Evolutionary conservation across 2,113 vertebrate species (phyloP).

Genomic region (Nothobranchius kuhntae): DNA sequence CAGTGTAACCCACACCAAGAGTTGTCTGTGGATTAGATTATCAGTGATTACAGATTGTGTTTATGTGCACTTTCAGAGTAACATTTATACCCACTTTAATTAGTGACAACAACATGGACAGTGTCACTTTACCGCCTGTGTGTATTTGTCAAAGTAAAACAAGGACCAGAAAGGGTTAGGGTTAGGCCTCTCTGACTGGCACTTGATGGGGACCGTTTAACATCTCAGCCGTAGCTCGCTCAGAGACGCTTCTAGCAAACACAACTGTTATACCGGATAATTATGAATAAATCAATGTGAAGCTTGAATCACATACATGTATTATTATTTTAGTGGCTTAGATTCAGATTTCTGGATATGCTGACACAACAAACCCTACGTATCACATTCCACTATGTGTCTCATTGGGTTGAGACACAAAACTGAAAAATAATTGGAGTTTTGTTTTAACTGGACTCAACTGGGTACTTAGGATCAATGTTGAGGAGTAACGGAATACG

Average conservation of each 20-base stretch:
- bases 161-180: background rate
- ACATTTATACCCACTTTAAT: constrained; percentile 34
- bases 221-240: background rate
- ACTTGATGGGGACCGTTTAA: constrained; percentile 7
- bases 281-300: background rate
- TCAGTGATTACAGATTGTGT: constrained; percentile 41
- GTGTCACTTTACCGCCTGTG: constrained; percentile 2
- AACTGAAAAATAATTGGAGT: too few species aligned
- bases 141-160: constrained; percentile 7
- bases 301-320: background rate
- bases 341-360: background rate
- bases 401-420: too few species aligned
- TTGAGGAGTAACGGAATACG: too few species aligned
- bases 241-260: background rate
- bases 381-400: constrained; percentile 12
- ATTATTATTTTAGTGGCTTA: background rate
- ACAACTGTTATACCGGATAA: too few species aligned
- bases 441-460: too few species aligned
- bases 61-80: constrained; percentile 7
- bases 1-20: constrained; percentile 36
- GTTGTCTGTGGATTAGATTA: constrained; percentile 35
- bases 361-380: background rate
- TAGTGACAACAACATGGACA: constrained; percentile 28
- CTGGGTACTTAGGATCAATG: too few species aligned
- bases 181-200: background rate